Base-by-base conservation (phyloP, 2,888 invertebrate species). In the Andricus curvator region DNA sequence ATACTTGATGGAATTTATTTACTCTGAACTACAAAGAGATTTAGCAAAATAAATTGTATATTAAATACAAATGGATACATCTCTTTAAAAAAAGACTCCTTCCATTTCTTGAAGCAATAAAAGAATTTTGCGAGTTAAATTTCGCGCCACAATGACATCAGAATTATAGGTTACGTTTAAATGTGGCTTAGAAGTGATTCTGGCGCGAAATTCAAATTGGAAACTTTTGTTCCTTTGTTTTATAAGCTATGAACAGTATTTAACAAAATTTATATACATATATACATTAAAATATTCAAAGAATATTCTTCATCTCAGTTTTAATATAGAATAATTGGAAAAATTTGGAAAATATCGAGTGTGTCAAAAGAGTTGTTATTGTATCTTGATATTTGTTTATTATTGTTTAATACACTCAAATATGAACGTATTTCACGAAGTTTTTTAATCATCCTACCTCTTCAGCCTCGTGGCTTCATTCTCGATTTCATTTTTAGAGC, bases 361-460 rank as follows among this genome's bases (percentile, higher is more conserved):
- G 22, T 25, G 44, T 8, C 22, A n/a, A 44, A 68, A 11, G 22
- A 22, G 37, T 11, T 22, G 17, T 68, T 44, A 25, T 48, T 68
- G 68, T 68, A 67, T 68, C 25, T 17, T 44, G 68, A 48, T 48
- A 68, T 48, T 68, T 68, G 29, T 48, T 83, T 84, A 84, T 80
- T 82, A 48, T 68, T 68, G 25, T 48, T 44, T 68, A 67, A 67
- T 66, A 66, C n/a, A 66, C 66, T 67, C 83, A 82, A 83, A 56
- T 56, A 66, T 77, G 29, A 37, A 79, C 29, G 25, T 68, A 62
- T 74, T 33, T 51, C 11, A 51, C 82, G 60, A 74, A 77, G 80
- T 88, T 92, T 60, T 83, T 80, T n/a, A 25, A 74, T 85, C 80
- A 67, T 79, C 82, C 79, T 93, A n/a, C 41, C 41, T 67, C 11